These are phyloP conservation scores for Chloroceryle aenea DNA, from an alignment of 2,113 vertebrate genomes.

Conservation along the genomic window DNA sequence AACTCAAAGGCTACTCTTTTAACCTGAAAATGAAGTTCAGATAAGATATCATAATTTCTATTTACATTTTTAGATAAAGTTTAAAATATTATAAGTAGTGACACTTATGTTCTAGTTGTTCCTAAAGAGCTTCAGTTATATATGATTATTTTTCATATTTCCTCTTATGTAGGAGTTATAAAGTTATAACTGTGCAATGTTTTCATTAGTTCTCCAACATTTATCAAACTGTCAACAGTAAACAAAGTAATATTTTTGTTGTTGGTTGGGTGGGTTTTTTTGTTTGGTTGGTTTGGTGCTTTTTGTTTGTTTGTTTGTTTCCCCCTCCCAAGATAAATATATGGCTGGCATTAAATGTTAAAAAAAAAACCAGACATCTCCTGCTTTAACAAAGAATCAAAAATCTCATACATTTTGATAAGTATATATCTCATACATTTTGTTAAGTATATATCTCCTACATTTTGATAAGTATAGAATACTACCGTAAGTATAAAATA, in stretches of 20 bases:
- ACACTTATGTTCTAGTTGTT: background rate
- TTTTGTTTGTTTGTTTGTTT: too few relatives aligned
- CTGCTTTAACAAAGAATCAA: background rate
- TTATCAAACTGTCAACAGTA: background rate
- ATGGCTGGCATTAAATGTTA: background rate
- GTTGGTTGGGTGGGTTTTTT: too few relatives aligned
- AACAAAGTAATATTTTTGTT: background rate
- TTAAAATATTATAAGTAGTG: background rate
- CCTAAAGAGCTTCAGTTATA: background rate
- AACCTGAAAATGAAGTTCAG: background rate
- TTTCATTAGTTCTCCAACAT: background rate
- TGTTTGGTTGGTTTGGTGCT: too few relatives aligned
- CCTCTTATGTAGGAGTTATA: background rate
- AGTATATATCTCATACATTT: background rate
- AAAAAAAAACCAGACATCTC: background rate
- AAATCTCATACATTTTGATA: background rate
- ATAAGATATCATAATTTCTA: background rate
- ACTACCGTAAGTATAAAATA: too few relatives aligned
- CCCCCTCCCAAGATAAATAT: background rate
- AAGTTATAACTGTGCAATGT: background rate
- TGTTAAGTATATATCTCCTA: background rate
- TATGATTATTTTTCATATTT: background rate
- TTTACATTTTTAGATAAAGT: background rate
- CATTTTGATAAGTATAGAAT: background rate
- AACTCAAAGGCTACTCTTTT: background rate